Evolutionary conservation across 2,797 vertebrate species (phyloP), one percentile per base, ranked within the genome.

Genomic region (Podarcis lilfordi): DNA sequence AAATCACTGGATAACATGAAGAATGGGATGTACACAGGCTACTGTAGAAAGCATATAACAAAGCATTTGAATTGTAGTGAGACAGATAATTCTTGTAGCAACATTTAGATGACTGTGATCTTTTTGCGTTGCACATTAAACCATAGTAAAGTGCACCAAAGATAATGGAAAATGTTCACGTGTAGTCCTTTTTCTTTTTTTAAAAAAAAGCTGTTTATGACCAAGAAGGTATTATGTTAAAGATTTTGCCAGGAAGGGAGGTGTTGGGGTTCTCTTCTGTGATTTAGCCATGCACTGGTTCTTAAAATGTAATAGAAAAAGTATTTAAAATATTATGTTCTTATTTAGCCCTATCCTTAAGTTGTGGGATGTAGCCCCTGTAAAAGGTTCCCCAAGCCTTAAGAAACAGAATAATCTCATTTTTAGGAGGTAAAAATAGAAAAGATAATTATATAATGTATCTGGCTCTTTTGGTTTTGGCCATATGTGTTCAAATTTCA

Each of bases 401-500:
- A 86, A 86, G 35, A 76, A 95, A 87, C 90, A 89, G 77, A 80
- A 21, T 81, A 71, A 87, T 92, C 89, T 94, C 81, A 94, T 95
- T 96, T 95, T 86, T 92, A 87, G 91, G 91, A 89, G 87, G 89
- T 95, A 95, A 96, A 93, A 92, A 71, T 43, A 83, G 80, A 40
- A 81, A 80, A 85, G 82, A 91, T 88, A 86, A 82, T 95, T 95
- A 91, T 80, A 92, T 93, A 95, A 95, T 93, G 90, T 76, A 94
- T 89, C 84, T 94, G 55, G 23, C 50, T 82, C 2, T 89, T 59
- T 90, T 94, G 91, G 88, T 96, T 94, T 93, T 94, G 93, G 37
- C 93, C 92, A 89, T 82, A 72, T 89, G 88, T 93, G 92, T 91
- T 96, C 94, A 94, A 94, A 86, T 96, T 96, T 96, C 94, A 87